phyloP scores from a whole-genome alignment of 2,797 vertebrate species.

The Sciaenops ocellatus region DNA sequence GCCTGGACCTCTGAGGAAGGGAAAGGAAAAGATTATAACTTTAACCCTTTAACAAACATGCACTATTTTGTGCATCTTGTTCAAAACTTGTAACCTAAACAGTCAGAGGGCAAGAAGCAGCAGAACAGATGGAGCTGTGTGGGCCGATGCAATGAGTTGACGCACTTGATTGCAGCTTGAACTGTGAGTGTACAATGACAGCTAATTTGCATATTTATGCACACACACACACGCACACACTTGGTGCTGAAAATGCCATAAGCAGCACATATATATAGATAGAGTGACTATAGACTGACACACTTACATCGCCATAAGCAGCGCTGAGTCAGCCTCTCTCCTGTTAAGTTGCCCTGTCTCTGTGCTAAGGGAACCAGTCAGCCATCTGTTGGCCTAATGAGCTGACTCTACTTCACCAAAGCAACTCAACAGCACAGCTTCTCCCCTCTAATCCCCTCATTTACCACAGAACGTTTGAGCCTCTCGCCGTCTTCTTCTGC shows the following conservation, averaged over 20 bases:
- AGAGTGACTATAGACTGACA: conserved; percentile 1
- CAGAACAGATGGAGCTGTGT: conserved; percentile 70
- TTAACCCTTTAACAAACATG: not conserved
- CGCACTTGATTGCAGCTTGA: conserved; percentile 38
- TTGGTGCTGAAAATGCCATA: conserved; percentile 15
- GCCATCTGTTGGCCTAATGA: conserved; percentile 70
- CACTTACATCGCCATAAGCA: conserved; percentile 7
- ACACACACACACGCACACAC: not conserved
- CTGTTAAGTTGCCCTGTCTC: conserved; percentile 21
- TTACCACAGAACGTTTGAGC: not conserved
- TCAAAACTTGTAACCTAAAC: conserved; percentile 21
- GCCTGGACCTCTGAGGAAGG: too few relatives aligned
- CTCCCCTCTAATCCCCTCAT: conserved; percentile 14
- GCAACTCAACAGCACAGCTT: conserved; percentile 28
- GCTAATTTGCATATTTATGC: conserved; percentile 48
- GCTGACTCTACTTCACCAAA: conserved; percentile 37
- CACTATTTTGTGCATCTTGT: not conserved
- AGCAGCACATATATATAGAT: conserved; percentile 11
- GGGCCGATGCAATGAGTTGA: conserved; percentile 49
- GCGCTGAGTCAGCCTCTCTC: conserved; percentile 56
- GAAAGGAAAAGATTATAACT: not conserved
- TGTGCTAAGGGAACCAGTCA: conserved; percentile 34
- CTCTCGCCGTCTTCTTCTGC: not conserved
- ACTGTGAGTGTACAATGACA: conserved; percentile 24
- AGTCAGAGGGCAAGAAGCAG: conserved; percentile 23